Evolutionary conservation across 2,888 invertebrate species (phyloP), one percentile per base, ranked within the genome.

Genomic region (Trachelus iudaicus): DNA sequence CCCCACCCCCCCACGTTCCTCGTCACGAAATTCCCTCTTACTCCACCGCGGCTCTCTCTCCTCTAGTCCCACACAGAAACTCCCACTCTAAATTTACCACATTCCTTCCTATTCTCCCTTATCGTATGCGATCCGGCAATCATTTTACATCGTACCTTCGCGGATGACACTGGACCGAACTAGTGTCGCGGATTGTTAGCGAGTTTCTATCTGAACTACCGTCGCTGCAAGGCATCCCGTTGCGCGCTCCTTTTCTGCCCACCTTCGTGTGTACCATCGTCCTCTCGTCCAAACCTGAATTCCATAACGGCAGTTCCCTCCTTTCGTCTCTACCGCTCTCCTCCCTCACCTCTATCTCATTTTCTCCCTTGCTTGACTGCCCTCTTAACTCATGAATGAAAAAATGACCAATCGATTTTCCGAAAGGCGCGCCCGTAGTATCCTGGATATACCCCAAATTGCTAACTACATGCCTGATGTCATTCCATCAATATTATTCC

Each of bases 391-490:
- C 71, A 84, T 87, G 87, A 88, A 87, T 88, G 87, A 86, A 86
- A 56, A 87, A 86, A 88, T 79, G 77, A 78, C 23, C 82, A 77
- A 87, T 86, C 86, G 87, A 88, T 86, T 82, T 81, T 69, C 76
- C 73, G 73, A 78, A 71, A 73, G 80, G 75, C 78, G 30, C 33
- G 37, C 33, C 69, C 75, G 75, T 79, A 77, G 79, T 79, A 79
- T 76, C 77, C 80, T 74, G 79, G 79, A 82, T 82, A 56, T 23
- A 23, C 76, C 79, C 79, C 71, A 77, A 75, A 82, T 83, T 56
- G 80, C 80, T 81, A 80, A 82, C 79, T 82, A 73, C 73, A 76
- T 69, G 31, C 69, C 75, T 75, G 40, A 71, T 30, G 1, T 31
- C 71, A 31, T 31, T 71, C 9, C 23, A 23, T 56, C 56, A 23